Base-by-base conservation (phyloP, 2,113 vertebrate species). In the Aptenodytes forsteri region DNA sequence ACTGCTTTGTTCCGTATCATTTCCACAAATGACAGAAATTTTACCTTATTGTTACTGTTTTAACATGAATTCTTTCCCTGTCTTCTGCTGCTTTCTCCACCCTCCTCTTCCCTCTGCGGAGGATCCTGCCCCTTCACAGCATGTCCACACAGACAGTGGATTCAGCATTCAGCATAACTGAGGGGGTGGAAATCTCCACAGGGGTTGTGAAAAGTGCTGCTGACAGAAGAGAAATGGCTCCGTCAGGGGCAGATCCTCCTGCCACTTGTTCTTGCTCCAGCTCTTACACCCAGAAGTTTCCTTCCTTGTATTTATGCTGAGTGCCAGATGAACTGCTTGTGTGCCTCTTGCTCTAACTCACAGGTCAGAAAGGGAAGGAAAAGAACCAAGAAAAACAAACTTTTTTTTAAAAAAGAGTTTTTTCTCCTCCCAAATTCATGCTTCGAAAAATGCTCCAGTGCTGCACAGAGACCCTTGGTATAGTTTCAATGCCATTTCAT, bases 101-200 rank as follows among this genome's bases (percentile, higher is more conserved):
- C 38, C 34, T 71, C 42, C 49, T 65, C 34, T 67, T 42, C n/a
- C 64, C 47, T 67, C 64, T 92, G 72, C 76, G 75, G 72, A 84
- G 38, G 61, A 75, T 59, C 34, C 80, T 96, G 69, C 30, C 47
- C 72, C 52, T 89, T 93, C 91, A 64, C 89, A 89, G 89, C 69
- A 64, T 11, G 73, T 91, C 81, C 94, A 89, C 73, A 54, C 50
- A 78, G 87, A 81, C n/a, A 90, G 56, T 36, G 1, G 1, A 87
- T 70, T 79, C 81, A n/a, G 22, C 16, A 64, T 67, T 55, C 75
- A 71, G 83, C 47, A 81, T 42, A 93, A 84, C 11, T 12, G 65
- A 93, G 91, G 6, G 64, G 72, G 81, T 78, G 80, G 87, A 87
- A 96, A 64, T 47, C 93, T 96, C 69, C 89, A 82, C 47, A 64